Evolutionary conservation across 1,140 invertebrate species (phyloP), one percentile per base, ranked within the genome.

Genomic region (Apolygus lucorum): DNA sequence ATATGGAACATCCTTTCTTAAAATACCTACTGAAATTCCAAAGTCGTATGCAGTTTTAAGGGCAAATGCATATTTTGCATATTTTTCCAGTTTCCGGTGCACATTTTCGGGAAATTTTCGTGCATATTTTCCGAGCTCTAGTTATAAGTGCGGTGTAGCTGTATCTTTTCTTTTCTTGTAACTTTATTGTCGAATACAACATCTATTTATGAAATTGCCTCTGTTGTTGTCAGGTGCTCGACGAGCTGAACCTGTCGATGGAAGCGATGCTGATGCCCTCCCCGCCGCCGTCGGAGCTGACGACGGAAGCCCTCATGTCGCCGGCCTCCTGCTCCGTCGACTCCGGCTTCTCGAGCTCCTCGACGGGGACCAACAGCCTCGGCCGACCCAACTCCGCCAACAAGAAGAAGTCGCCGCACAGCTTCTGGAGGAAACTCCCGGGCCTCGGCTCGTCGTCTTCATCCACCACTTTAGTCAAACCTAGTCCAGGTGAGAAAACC

Each of bases 211-310:
- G n/a, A n/a, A 4, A 59, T 59, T 59, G 54, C 22, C 54, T 67
- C 62, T 22, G 21, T 62, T 4, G 70, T 73, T n/a, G n/a, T 26
- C 83, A 89, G 75, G 90, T 93, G 68, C 83, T 93, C 65, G 90
- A 90, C 29, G 90, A 93, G 77, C 79, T 93, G 49, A 93, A 93
- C 82, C 82, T 93, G 29, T 90, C 90, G 73, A 87, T 92, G 28
- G 92, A 93, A 79, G 90, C 90, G 54, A 92, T 93, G 90, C 79
- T 92, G 66, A 92, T 92, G 89, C 90, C 89, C 54, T 67, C 63
- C 62, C 52, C 63, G 59, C 71, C 29, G 25, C 68, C 49, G 64
- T 54, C 29, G 54, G 72, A 68, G 63, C 49, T 34, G 63, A 88
- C 88, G 42, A 88, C 90, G 76, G 86, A 89, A 72, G 34, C 63